Evolutionary conservation across 2,797 vertebrate genomes (phyloP), one percentile per base, ranked within the genome.

Genomic region (Sphenodon punctatus): DNA sequence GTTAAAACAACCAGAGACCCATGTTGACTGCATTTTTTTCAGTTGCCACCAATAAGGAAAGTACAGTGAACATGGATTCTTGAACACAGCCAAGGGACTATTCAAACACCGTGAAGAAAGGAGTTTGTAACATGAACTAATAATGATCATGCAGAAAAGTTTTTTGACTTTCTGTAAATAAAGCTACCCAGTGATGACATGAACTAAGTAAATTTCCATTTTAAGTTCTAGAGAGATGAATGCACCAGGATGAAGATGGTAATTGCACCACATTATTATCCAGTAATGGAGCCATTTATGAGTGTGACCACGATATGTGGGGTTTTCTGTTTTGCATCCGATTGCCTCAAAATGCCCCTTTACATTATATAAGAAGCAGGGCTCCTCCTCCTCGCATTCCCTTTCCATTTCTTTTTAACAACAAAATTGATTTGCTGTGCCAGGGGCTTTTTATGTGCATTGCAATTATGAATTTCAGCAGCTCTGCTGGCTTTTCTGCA

Each of bases 361-460:
- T 64, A 23, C n/a, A n/a, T n/a, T n/a, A n/a, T 73, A 65, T 23
- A 27, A 51, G 75, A 55, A 78, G n/a, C 69, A 78, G 23, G 75
- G 80, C 43, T 49, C 67, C 59, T 71, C 67, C 4, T 0, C 78
- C 81, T 78, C 72, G 55, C 60, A 16, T 84, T 75, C 74, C 56
- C 67, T 83, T 88, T 92, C 85, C 2, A 0, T 82, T 71, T 78
- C 88, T 84, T 88, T 75, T 82, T 85, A 86, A 78, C 39, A 71
- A 56, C 45, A 72, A 86, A 82, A 84, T 78, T 71, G 88, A 89
- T 75, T 78, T 83, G 79, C 65, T 74, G 36, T 64, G 80, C 90
- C 61, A 38, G 65, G 43, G 77, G 75, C 71, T 59, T 85, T 17
- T n/a, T 25, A 75, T 88, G 85, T 89, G 85, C 87, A 86, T 87